Percentiles rank a stretch among this genome's conserved stretches.
These are phyloP conservation scores for Nerophis lumbriciformis DNA, from an alignment of 2,113 vertebrate genomes.

Conservation along the genomic window DNA sequence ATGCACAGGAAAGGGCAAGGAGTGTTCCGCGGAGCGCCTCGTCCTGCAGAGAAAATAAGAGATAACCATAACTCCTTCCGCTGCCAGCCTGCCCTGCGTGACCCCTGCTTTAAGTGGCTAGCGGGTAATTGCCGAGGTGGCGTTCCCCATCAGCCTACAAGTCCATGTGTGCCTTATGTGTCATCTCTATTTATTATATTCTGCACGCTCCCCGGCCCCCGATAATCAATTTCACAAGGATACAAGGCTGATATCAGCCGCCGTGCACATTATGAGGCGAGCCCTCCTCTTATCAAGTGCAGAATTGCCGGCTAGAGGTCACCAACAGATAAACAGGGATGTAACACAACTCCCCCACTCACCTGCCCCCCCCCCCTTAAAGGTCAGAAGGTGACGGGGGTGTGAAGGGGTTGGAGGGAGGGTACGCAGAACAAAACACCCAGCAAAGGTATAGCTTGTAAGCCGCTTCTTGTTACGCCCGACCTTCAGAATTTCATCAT, in stretches of 20 bases:
- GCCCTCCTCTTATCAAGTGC: conserved; percentile 95
- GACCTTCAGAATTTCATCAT: conserved; percentile 99
- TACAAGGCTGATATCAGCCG: conserved; percentile 75
- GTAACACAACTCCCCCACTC: conserved; percentile 82
- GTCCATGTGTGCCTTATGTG: conserved; percentile 68
- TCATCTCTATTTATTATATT: conserved; percentile 81
- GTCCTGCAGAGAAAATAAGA: conserved; percentile 62
- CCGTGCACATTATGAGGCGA: conserved; percentile 73
- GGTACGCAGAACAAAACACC: conserved; percentile 67
- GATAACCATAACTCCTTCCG: conserved; percentile 73
- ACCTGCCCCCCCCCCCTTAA: conserved; percentile 50
- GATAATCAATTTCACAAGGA: conserved; percentile 81
- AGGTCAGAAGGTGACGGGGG: conserved; percentile 64
- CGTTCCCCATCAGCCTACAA: conserved; percentile 71
- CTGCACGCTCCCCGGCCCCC: conserved; percentile 63
- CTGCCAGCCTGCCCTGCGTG: conserved; percentile 65
- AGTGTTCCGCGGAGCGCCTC: conserved; percentile 40
- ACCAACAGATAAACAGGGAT: conserved; percentile 99
- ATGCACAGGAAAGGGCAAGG: neutral
- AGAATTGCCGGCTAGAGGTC: conserved; percentile 98
- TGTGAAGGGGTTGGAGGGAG: conserved; percentile 31
- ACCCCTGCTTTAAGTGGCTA: conserved; percentile 76
- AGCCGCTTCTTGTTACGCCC: conserved; percentile 96
- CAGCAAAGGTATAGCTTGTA: conserved; percentile 78
- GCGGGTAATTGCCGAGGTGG: conserved; percentile 76